Conservation (phyloP, 2,797 vertebrate genomes). For the Megalops cyprinoides region DNA sequence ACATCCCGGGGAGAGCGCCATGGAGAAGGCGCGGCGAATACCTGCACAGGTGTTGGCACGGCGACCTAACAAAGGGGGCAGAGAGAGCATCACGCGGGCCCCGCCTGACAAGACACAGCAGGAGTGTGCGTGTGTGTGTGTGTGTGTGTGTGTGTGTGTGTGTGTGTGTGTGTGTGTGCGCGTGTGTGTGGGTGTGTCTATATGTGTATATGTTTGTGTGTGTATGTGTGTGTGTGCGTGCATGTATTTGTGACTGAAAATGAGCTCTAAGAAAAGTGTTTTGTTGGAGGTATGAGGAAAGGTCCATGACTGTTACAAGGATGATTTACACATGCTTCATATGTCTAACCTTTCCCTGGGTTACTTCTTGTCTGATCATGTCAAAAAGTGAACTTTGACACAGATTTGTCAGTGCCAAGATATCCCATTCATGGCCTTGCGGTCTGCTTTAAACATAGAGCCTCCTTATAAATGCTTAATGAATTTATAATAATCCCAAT, state of each 20-base stretch:
- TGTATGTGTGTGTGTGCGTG: not conserved
- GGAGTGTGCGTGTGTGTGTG: not conserved
- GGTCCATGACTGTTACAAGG: no score
- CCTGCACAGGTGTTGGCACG: constrained; percentile 64
- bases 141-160: not conserved
- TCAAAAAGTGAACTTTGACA: not conserved
- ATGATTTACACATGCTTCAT: no score
- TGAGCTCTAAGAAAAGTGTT: no score
- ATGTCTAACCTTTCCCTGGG: not conserved
- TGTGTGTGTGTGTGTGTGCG: not conserved
- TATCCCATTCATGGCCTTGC: not conserved
- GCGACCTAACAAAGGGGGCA: constrained; percentile 49
- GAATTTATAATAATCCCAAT: not conserved
- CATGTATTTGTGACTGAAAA: no score
- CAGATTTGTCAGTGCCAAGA: not conserved
- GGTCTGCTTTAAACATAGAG: not conserved
- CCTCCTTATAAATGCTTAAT: not conserved
- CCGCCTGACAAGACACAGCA: not conserved
- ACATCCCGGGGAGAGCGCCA: constrained; percentile 54
- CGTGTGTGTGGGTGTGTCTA: not conserved
- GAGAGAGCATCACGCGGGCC: constrained; percentile 54
- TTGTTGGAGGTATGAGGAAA: no score
- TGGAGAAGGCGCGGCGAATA: constrained; percentile 52
- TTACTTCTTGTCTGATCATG: not conserved
- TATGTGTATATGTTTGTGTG: not conserved